phyloP scores from a whole-genome alignment of 1,140 invertebrate species.

The Pemphigus obesinymphae region DNA sequence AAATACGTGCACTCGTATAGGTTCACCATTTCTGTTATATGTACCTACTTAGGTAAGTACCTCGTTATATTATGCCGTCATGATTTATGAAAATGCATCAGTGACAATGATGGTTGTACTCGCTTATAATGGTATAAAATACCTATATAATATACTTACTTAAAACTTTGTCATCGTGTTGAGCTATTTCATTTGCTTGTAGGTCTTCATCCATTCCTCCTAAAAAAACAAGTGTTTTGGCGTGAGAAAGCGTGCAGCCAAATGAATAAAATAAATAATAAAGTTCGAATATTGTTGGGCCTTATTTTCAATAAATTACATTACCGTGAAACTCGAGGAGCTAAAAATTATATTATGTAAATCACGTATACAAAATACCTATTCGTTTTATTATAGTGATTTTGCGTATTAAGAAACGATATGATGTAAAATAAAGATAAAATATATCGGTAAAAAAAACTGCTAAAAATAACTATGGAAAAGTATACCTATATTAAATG shows the following conservation, averaged over 20 bases:
- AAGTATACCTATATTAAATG: too few species aligned
- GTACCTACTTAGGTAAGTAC: too few species aligned
- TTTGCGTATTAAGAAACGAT: not conserved
- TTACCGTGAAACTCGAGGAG: not conserved
- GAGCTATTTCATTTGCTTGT: not conserved
- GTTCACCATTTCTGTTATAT: too few species aligned
- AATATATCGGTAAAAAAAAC: not conserved
- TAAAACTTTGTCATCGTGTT: not conserved
- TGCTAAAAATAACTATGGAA: not conserved
- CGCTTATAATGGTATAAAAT: too few species aligned
- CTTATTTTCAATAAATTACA: not conserved
- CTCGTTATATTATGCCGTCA: too few species aligned
- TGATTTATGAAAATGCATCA: too few species aligned
- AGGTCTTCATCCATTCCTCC: not conserved
- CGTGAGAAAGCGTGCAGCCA: not conserved
- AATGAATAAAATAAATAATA: not conserved
- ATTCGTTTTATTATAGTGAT: not conserved
- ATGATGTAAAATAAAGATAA: not conserved
- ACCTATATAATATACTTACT: not conserved
- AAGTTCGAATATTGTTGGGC: not conserved
- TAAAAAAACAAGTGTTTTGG: not conserved
- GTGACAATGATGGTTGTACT: too few species aligned
- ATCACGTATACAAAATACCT: not conserved
- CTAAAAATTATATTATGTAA: too few species aligned
- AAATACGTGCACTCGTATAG: too few species aligned